phyloP scores from a whole-genome alignment of 2,113 vertebrate genomes.

The Perca fluviatilis region DNA sequence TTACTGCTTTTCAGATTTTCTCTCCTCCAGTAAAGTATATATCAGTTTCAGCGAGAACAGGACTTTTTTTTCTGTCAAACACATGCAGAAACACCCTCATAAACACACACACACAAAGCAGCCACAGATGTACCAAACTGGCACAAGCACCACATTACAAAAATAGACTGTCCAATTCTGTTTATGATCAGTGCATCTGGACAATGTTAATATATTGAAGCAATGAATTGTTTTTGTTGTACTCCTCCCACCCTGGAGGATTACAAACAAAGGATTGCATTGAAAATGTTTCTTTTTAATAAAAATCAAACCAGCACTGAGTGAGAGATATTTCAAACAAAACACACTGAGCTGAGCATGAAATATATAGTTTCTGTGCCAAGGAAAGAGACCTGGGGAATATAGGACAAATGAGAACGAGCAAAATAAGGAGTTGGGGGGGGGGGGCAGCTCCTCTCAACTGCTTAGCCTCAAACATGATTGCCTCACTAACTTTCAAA shows the following conservation, averaged over 20 bases:
- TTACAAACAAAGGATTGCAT: slow-evolving; percentile 56
- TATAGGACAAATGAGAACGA: slow-evolving; percentile 63
- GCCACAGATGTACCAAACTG: slow-evolving; percentile 38
- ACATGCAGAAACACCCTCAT: slow-evolving; percentile 44
- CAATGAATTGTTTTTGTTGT: slow-evolving; percentile 68
- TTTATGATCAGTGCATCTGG: slow-evolving; percentile 69
- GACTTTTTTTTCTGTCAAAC: slow-evolving; percentile 47
- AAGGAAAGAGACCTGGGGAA: slow-evolving; percentile 65
- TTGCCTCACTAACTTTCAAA: slow-evolving; percentile 78
- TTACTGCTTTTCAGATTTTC: slow-evolving; percentile 10
- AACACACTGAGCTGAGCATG: slow-evolving; percentile 58
- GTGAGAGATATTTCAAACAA: slow-evolving; percentile 69
- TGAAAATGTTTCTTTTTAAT: slow-evolving; percentile 70
- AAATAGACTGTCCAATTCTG: slow-evolving; percentile 61
- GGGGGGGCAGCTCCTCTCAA: slow-evolving; percentile 35
- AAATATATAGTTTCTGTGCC: slow-evolving; percentile 67
- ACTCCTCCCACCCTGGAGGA: slow-evolving; percentile 53
- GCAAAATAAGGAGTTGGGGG: not conserved
- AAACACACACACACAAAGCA: slow-evolving; percentile 39
- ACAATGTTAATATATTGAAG: slow-evolving; percentile 71
- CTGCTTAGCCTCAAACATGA: slow-evolving; percentile 70
- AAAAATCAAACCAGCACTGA: slow-evolving; percentile 66
- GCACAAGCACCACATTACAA: slow-evolving; percentile 30
- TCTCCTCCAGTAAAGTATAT: not conserved
- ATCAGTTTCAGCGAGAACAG: slow-evolving; percentile 34